These are phyloP conservation scores for Ecliptopera silaceata DNA, from an alignment of 2,888 invertebrate species.

Conservation along the genomic window DNA sequence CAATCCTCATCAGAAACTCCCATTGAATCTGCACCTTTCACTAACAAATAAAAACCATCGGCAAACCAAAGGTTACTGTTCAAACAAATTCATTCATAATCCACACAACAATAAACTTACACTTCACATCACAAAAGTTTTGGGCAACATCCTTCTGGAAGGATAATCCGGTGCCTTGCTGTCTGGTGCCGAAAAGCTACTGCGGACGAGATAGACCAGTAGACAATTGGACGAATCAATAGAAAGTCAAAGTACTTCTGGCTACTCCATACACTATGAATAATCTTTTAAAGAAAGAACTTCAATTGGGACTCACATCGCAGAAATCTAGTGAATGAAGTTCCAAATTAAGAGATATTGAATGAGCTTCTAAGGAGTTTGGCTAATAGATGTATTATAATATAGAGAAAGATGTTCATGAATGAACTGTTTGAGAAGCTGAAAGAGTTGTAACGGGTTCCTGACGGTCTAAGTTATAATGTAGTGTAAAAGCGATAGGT, in stretches of 20 bases:
- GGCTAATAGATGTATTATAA: conserved; percentile 7
- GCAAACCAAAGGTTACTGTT: conserved; percentile 45
- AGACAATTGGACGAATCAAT: background rate
- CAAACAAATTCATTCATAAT: conserved; percentile 42
- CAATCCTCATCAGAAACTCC: background rate
- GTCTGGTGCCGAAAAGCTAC: conserved; percentile 49
- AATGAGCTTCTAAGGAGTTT: conserved; percentile 14
- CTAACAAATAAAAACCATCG: conserved; percentile 28
- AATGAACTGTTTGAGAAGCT: background rate
- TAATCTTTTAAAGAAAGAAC: conserved; percentile 2
- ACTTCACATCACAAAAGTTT: conserved; percentile 55
- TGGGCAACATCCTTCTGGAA: conserved; percentile 34
- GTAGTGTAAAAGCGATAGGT: background rate
- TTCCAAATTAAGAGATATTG: background rate
- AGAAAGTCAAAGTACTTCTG: conserved; percentile 8
- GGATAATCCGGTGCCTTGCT: conserved; percentile 64
- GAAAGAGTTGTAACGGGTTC: conserved; percentile 7
- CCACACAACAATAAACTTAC: conserved; percentile 67
- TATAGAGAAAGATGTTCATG: conserved; percentile 8
- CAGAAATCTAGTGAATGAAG: conserved; percentile 1
- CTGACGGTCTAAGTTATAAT: background rate
- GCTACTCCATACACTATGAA: conserved; percentile 15
- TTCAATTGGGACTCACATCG: conserved; percentile 1
- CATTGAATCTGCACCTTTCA: conserved; percentile 16
- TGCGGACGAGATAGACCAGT: background rate